Conservation (phyloP, 2,797 vertebrate genomes). For the Chloroceryle inda region DNA sequence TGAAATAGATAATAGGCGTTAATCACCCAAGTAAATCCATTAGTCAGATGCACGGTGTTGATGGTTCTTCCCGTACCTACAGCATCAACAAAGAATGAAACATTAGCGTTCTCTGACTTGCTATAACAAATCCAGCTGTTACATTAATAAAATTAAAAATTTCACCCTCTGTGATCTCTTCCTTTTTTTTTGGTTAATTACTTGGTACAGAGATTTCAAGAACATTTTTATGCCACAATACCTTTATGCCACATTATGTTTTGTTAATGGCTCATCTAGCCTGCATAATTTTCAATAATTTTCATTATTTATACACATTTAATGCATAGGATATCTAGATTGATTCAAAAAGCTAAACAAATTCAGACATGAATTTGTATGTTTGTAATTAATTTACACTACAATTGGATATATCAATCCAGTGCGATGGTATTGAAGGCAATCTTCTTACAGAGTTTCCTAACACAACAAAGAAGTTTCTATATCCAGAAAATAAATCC, state of each 20-base stretch:
- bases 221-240: slow-evolving; percentile 28
- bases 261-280: not conserved
- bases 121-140: slow-evolving; percentile 42
- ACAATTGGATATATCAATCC: not conserved
- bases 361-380: not conserved
- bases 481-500: not conserved
- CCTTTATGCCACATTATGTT: no score
- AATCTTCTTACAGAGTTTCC: not conserved
- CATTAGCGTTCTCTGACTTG: slow-evolving; percentile 49
- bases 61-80: slow-evolving; percentile 38
- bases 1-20: slow-evolving; percentile 68
- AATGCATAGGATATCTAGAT: not conserved
- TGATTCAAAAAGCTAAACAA: not conserved
- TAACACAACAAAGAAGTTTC: not conserved
- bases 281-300: not conserved
- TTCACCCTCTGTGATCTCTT: slow-evolving; percentile 5
- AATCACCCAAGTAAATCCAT: slow-evolving; percentile 76
- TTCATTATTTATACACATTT: not conserved
- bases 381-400: not conserved
- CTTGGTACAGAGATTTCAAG: slow-evolving; percentile 11
- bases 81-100: slow-evolving; percentile 56
- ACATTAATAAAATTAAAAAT: slow-evolving; percentile 31
- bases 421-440: not conserved
- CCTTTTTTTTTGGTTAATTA: slow-evolving; percentile 55
- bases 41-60: slow-evolving; percentile 59